Evolutionary conservation across 2,797 vertebrate species (phyloP).

Genomic region (Chiloscyllium punctatum): DNA sequence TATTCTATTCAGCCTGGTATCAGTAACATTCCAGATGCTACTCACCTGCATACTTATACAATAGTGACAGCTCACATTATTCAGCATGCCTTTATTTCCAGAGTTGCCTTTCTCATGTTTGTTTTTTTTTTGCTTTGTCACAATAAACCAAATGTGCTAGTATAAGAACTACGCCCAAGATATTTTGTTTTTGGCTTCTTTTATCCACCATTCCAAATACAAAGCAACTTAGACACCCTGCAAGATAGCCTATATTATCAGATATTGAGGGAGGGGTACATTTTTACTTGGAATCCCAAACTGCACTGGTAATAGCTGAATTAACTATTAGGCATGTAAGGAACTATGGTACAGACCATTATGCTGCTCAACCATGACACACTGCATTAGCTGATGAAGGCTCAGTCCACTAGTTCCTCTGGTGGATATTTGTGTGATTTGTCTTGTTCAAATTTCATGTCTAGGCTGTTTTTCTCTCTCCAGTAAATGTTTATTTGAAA

Average conservation of each 20-base stretch:
- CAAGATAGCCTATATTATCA: not conserved
- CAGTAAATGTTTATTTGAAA: constrained; percentile 2
- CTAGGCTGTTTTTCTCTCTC: not conserved
- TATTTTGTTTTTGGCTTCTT: not conserved
- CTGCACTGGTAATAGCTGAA: not conserved
- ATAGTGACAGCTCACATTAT: not conserved
- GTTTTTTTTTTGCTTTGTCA: not conserved
- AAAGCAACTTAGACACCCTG: not conserved
- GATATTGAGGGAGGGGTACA: not conserved
- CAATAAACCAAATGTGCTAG: not conserved
- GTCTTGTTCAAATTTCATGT: not conserved
- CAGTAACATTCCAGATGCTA: not conserved
- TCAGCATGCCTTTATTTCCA: not conserved
- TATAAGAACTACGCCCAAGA: not conserved
- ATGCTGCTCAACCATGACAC: not conserved
- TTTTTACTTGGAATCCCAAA: not conserved
- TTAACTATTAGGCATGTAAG: not conserved
- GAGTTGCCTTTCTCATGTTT: not conserved
- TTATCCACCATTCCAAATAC: not conserved
- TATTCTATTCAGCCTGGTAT: not conserved
- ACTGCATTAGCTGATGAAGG: not conserved
- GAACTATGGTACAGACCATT: not conserved
- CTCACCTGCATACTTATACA: not conserved
- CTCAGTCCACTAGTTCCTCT: not conserved
- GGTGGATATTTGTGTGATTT: not conserved